Percentiles rank a stretch among this genome's conserved stretches.
Evolutionary conservation across 2,113 vertebrate genomes (phyloP).

Genomic region (Brienomyrus brachyistius): DNA sequence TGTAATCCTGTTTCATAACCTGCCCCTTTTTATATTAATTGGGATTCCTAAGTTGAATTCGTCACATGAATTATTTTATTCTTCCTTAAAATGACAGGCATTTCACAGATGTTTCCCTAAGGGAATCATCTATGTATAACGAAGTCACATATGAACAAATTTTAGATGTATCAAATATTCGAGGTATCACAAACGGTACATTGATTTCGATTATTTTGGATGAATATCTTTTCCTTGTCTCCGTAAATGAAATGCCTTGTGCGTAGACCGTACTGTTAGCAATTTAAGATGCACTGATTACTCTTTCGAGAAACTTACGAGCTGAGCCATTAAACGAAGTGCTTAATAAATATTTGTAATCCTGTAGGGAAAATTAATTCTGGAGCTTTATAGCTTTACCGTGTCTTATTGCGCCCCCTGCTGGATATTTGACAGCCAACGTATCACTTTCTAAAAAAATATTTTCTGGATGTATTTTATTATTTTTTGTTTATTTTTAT

Average conservation of each 20-base stretch:
- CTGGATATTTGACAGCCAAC: not conserved
- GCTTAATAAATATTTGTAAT: not conserved
- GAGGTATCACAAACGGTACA: not conserved
- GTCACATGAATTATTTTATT: not conserved
- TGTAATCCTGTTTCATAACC: not conserved
- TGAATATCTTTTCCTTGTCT: not conserved
- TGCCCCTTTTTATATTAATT: not conserved
- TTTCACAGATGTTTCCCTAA: not conserved
- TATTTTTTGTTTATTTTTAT: not conserved
- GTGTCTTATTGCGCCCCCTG: slow-evolving; percentile 8
- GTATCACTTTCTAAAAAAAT: not conserved
- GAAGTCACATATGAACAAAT: not conserved
- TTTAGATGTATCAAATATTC: not conserved
- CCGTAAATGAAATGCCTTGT: not conserved
- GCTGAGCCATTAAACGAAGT: not conserved
- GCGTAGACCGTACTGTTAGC: not conserved
- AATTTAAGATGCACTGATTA: not conserved
- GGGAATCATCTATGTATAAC: not conserved
- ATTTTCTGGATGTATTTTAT: not conserved
- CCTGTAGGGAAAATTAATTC: not conserved
- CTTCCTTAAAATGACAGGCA: not conserved
- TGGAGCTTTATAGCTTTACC: not conserved
- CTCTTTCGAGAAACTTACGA: not conserved
- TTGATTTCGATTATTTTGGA: not conserved
- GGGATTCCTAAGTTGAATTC: not conserved